Evolutionary conservation across 2,113 vertebrate genomes (phyloP).

Genomic region (Poicephalus meyeri): DNA sequence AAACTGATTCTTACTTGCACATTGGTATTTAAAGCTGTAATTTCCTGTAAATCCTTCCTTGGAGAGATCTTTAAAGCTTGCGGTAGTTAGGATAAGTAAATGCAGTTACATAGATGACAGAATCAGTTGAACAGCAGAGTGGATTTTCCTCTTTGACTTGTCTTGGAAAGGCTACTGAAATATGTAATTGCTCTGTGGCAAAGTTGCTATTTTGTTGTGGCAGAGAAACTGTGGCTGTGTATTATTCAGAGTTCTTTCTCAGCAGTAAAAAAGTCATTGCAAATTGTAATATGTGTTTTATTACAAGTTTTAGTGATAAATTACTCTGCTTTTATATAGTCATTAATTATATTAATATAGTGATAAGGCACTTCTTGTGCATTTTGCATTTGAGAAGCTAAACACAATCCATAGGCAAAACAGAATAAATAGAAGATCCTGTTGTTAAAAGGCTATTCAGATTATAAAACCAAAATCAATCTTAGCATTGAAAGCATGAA

Average conservation of each 20-base stretch:
- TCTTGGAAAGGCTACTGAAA: background rate
- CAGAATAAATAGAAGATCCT: background rate
- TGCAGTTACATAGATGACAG: background rate
- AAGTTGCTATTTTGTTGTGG: background rate
- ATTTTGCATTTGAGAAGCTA: background rate
- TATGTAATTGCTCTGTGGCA: background rate
- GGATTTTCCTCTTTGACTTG: background rate
- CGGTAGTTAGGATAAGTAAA: background rate
- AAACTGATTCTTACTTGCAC: background rate
- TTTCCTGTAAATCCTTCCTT: constrained; percentile 24
- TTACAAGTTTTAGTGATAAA: background rate
- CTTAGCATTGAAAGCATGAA: background rate
- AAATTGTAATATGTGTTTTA: background rate
- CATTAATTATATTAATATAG: background rate
- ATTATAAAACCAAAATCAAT: background rate
- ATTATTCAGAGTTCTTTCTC: background rate
- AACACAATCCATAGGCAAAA: background rate
- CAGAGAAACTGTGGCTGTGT: background rate
- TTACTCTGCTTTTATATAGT: background rate
- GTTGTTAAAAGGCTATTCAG: background rate
- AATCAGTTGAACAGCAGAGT: background rate
- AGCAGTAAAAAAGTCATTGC: background rate
- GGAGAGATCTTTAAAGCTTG: background rate
- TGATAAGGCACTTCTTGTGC: background rate
- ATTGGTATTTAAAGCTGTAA: background rate